phyloP scores from a whole-genome alignment of 2,888 invertebrate species.

The Teleogryllus oceanicus region DNA sequence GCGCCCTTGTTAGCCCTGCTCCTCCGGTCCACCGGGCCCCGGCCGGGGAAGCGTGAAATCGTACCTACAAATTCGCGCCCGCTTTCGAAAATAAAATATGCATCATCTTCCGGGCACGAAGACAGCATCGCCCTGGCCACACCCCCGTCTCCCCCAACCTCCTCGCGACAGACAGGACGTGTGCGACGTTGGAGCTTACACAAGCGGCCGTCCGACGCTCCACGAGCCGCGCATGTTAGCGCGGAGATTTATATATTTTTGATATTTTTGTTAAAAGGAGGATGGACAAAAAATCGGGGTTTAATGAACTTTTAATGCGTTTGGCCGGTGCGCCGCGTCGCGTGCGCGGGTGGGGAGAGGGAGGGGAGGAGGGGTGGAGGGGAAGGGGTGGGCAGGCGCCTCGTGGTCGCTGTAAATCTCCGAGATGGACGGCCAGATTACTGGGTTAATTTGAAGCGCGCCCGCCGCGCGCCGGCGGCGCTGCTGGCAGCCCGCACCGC shows the following conservation, averaged over 20 bases:
- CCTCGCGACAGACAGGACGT: not conserved
- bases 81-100: not conserved
- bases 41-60: not conserved
- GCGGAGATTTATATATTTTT: not conserved
- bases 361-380: not conserved
- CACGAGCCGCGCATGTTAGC: not conserved
- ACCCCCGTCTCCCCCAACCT: not conserved
- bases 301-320: constrained; percentile 10
- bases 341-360: not conserved
- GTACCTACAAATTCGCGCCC: not conserved
- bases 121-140: not conserved
- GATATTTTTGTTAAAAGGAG: constrained; percentile 18
- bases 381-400: not conserved
- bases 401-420: not conserved
- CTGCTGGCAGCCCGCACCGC: not conserved
- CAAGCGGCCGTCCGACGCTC: not conserved
- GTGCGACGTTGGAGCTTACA: too few species aligned
- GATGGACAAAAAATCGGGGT: not conserved
- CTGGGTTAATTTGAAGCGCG: constrained; percentile 18
- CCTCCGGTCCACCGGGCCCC: too few species aligned
- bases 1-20: too few species aligned
- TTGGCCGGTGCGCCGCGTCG: not conserved
- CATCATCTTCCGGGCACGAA: constrained; percentile 3
- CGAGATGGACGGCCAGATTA: constrained; percentile 18
- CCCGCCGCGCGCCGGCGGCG: not conserved